Percentiles rank a stretch among this genome's conserved stretches.
These are phyloP conservation scores for Notiomystis cincta DNA, from an alignment of 2,113 vertebrate genomes.

Conservation along the genomic window DNA sequence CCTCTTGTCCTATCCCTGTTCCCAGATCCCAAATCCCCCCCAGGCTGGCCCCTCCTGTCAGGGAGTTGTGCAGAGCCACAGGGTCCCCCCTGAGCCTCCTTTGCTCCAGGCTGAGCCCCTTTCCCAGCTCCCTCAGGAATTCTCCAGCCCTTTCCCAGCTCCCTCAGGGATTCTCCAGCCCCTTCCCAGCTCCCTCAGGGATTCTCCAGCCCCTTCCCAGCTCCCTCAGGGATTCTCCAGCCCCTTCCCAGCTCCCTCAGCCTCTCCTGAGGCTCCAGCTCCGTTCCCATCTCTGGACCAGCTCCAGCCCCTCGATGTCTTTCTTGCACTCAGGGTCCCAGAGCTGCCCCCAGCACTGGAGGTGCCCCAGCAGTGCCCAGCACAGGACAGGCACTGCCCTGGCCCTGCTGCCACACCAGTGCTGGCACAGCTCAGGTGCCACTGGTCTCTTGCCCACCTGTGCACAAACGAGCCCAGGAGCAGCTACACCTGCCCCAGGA, in stretches of 20 bases:
- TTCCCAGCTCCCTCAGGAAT: too few relatives aligned
- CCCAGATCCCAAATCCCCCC: fast-evolving
- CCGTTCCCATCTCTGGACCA: background rate
- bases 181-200: background rate
- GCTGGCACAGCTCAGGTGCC: background rate
- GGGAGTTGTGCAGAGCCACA: background rate
- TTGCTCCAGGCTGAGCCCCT: background rate
- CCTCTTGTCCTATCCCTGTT: background rate
- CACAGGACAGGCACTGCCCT: background rate
- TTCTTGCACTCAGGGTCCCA: background rate
- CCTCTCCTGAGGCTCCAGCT: background rate
- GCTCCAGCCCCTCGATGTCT: background rate
- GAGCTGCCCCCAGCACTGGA: background rate
- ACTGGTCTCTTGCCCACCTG: background rate
- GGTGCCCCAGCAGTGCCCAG: background rate
- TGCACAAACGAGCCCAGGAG: background rate
- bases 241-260: background rate
- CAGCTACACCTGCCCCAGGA: background rate
- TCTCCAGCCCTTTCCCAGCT: background rate
- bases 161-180: background rate
- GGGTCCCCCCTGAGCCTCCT: background rate
- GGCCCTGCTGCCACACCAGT: background rate
- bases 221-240: too few relatives aligned
- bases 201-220: background rate
- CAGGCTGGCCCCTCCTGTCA: background rate